Percentiles rank a stretch among this genome's conserved stretches.
Evolutionary conservation across 1,140 invertebrate species (phyloP).

Genomic region (Leptopilina boulardi): DNA sequence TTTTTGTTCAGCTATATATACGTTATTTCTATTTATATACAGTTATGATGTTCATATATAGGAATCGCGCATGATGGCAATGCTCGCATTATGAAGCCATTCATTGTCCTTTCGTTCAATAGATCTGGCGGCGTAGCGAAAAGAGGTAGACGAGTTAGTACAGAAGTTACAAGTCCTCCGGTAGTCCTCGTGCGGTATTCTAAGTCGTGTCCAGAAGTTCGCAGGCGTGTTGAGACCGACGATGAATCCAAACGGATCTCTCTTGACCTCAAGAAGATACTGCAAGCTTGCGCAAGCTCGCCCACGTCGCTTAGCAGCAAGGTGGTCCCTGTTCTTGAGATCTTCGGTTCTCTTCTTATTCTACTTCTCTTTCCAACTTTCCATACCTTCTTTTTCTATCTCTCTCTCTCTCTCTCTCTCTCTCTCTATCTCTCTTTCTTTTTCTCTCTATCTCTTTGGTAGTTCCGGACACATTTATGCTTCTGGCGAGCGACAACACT

Average conservation of each 20-base stretch:
- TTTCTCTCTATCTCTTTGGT: conserved; percentile 20
- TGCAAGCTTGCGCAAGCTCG: conserved; percentile 68
- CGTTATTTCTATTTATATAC: not conserved
- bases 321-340: conserved; percentile 69
- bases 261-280: conserved; percentile 45
- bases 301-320: conserved; percentile 66
- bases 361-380: conserved; percentile 32
- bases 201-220: conserved; percentile 31
- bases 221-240: conserved; percentile 34
- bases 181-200: conserved; percentile 56
- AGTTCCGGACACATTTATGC: conserved; percentile 71
- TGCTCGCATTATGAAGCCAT: conserved; percentile 29
- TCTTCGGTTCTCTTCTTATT: conserved; percentile 59
- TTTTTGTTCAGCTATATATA: no score
- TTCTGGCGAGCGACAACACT: conserved; percentile 70
- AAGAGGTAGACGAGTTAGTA: conserved; percentile 35
- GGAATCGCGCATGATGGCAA: not conserved
- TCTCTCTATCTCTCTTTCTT: conserved; percentile 33
- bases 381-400: conserved; percentile 44
- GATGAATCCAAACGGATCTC: conserved; percentile 55
- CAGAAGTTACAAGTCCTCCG: conserved; percentile 59
- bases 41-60: not conserved
- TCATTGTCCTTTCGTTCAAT: conserved; percentile 25
- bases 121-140: conserved; percentile 23
- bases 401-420: conserved; percentile 35